phyloP scores from a whole-genome alignment of 2,888 invertebrate genomes.

The Ophion ellenae region DNA sequence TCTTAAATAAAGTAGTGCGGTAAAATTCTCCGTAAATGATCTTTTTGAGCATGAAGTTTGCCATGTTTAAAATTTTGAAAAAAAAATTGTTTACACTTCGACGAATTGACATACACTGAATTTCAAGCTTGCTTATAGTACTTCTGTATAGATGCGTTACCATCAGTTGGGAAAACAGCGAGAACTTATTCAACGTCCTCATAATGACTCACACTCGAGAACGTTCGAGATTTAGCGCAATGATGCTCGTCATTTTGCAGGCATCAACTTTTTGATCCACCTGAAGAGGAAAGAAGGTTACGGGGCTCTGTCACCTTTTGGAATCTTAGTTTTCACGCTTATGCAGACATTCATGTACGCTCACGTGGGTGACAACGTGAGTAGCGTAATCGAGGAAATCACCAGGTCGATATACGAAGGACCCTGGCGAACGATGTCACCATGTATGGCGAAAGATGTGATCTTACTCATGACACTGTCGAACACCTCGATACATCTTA shows the following conservation, averaged over 20 bases:
- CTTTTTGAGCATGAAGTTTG: no score
- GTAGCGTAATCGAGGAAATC: slow-evolving; percentile 57
- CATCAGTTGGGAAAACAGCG: no score
- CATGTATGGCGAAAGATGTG: slow-evolving; percentile 1
- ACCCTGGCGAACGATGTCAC: slow-evolving; percentile 12
- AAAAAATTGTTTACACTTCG: no score
- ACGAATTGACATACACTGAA: no score
- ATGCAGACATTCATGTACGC: slow-evolving; percentile 67
- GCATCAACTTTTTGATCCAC: slow-evolving; percentile 66
- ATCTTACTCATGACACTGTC: slow-evolving; percentile 70
- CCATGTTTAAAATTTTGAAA: no score
- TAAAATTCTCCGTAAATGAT: no score
- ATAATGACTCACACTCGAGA: no score
- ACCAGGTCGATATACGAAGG: slow-evolving; percentile 11
- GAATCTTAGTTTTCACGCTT: slow-evolving; percentile 61
- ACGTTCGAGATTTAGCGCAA: no score
- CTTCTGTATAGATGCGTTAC: no score
- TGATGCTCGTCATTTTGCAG: slow-evolving; percentile 51
- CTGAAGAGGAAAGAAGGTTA: slow-evolving; percentile 46
- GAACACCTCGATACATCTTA: slow-evolving; percentile 63
- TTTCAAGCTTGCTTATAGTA: no score
- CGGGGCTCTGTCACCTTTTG: slow-evolving; percentile 14
- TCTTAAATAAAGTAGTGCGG: no score
- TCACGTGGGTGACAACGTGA: slow-evolving; percentile 69
- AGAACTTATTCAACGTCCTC: no score